Base-by-base conservation (phyloP, 2,888 invertebrate genomes). In the Amiota minor region DNA sequence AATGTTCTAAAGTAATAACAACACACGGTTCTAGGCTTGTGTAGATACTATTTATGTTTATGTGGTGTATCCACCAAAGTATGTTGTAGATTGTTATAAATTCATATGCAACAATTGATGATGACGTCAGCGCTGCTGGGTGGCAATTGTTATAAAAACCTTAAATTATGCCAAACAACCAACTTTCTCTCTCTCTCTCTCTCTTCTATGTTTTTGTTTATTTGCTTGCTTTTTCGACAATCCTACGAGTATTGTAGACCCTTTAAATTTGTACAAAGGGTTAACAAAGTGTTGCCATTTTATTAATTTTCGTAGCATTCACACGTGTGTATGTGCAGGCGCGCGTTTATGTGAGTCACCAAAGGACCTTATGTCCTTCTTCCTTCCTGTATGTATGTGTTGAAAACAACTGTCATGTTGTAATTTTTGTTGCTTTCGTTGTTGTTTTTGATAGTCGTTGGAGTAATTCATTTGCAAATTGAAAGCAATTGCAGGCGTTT, bases 111-210 rank as follows among this genome's bases (percentile, higher is more conserved):
- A 72, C 72, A 72, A 67, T 72, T 82, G 67, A 68, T 23, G 67
- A 68, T 69, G 73, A 62, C 72, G 65, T 46, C 53, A 71, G 71
- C 23, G 67, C 14, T n/a, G n/a, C 6, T 35, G 35, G 35, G 35
- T 35, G 35, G 35, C 6, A 35, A 6, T 35, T 35, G 6, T 35
- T 35, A 35, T 35, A 35, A 35, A 35, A 35, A 35, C 35, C 2
- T 6, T 35, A 35, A 35, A 35, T 35, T 35, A 35, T 35, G 35
- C 35, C 35, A 6, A 35, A 3, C 35, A 35, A 35, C 35, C 35
- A 81, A 83, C 77, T 81, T 81, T 70, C 74, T 81, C 73, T 78
- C 78, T 80, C 53, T 50, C 49, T 49, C 53, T 50, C 50, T 50
- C 50, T 50, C 6, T 8, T 35, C 6, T 35, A 35, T 35, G 0